phyloP scores from a whole-genome alignment of 2,797 vertebrate genomes.

The Intellagama lesueurii region DNA sequence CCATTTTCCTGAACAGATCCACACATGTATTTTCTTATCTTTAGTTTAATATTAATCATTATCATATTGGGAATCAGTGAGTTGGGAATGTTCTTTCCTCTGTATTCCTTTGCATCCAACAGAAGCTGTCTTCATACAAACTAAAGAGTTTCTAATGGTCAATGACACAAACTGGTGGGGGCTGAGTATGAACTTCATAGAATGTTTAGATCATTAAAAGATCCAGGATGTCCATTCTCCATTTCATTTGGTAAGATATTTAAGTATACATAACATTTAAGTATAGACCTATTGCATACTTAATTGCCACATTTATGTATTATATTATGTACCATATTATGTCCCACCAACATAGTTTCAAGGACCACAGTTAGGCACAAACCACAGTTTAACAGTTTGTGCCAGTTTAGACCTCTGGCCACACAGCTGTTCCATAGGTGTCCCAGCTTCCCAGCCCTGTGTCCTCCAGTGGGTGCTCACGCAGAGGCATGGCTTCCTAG shows the following conservation, averaged over 20 bases:
- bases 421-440: too few relatives aligned
- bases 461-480: too few relatives aligned
- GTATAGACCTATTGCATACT: too few relatives aligned
- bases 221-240: neutral
- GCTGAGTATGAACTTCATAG: neutral
- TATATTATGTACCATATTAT: neutral
- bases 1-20: neutral
- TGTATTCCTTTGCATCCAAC: neutral
- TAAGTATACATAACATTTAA: neutral
- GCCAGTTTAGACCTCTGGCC: too few relatives aligned
- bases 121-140: neutral
- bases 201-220: conserved; percentile 6
- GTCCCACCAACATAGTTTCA: neutral
- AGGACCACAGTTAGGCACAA: neutral
- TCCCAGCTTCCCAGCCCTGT: too few relatives aligned
- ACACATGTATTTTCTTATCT: neutral
- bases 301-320: too few relatives aligned
- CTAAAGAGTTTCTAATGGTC: neutral
- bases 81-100: neutral
- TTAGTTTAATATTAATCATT: neutral
- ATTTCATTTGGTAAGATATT: neutral
- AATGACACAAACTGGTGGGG: neutral
- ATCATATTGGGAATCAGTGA: neutral
- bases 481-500: too few relatives aligned
- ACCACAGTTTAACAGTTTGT: too few relatives aligned